Evolutionary conservation across 1,140 invertebrate species (phyloP).

Genomic region (Heliconius congener): DNA sequence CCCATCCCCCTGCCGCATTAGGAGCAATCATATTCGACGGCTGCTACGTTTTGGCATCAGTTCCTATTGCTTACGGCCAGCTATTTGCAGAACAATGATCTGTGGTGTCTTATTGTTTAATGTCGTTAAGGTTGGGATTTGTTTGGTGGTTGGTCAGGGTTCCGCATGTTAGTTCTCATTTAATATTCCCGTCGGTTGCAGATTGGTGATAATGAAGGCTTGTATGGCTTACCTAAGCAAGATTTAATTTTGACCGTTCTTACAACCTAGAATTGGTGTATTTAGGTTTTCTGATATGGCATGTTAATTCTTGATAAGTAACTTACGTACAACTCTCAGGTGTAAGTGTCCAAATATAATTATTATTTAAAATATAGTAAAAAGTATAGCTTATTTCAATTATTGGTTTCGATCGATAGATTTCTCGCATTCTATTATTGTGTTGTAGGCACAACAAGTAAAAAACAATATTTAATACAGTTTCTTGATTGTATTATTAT

Average conservation of each 20-base stretch:
- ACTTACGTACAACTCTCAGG: too few species aligned
- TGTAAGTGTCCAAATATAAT: too few species aligned
- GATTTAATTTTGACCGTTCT: neutral
- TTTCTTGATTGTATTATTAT: neutral
- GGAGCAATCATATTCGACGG: slow-evolving; percentile 80
- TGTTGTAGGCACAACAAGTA: too few species aligned
- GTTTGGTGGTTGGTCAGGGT: slow-evolving; percentile 17
- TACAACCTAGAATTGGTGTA: neutral
- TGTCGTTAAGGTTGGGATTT: slow-evolving; percentile 49
- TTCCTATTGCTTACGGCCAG: slow-evolving; percentile 71
- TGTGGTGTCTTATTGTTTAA: slow-evolving; percentile 72
- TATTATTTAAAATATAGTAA: too few species aligned
- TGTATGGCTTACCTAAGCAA: neutral
- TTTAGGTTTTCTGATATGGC: neutral
- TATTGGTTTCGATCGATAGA: too few species aligned
- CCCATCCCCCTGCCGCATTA: slow-evolving; percentile 59
- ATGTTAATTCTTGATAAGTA: too few species aligned
- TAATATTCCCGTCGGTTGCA: slow-evolving; percentile 12
- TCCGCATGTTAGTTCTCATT: slow-evolving; percentile 1
- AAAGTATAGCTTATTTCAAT: too few species aligned
- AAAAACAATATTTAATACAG: neutral
- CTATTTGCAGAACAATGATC: slow-evolving; percentile 78
- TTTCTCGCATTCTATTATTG: too few species aligned
- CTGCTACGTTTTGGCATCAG: slow-evolving; percentile 77
- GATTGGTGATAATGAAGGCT: slow-evolving; percentile 10